These are phyloP conservation scores for Corticium candelabrum DNA, from an alignment of 37 sponge, comb jelly and placozoan genomes.

Conservation along the genomic window DNA sequence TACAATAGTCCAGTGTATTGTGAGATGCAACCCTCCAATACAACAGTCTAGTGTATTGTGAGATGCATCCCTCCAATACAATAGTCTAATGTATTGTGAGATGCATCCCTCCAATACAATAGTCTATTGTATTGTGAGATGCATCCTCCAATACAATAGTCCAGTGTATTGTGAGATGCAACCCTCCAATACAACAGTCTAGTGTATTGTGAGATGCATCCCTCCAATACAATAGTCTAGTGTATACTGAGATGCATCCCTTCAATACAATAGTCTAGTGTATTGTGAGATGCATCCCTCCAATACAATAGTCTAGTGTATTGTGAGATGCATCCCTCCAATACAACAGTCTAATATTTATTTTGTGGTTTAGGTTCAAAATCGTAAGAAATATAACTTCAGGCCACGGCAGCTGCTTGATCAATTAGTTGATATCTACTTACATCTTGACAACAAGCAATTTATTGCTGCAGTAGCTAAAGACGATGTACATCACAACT, in stretches of 20 bases:
- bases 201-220: neutral
- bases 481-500: slow-evolving; percentile 48
- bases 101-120: neutral
- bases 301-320: neutral
- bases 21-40: neutral
- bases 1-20: neutral
- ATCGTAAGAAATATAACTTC: slow-evolving; percentile 87
- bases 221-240: neutral
- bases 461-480: slow-evolving; percentile 69
- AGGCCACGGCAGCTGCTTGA: slow-evolving; percentile 64
- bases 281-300: neutral
- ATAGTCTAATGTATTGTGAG: neutral
- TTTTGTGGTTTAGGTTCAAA: slow-evolving; percentile 42
- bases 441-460: slow-evolving; percentile 61
- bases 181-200: neutral
- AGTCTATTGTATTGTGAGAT: neutral
- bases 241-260: slow-evolving; percentile 18
- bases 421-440: slow-evolving; percentile 83
- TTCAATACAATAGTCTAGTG: slow-evolving; percentile 58
- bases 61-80: neutral
- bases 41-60: neutral
- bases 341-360: neutral
- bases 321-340: neutral
- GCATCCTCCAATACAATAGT: neutral
- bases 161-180: neutral